Evolutionary conservation across 2,113 vertebrate species (phyloP).

Genomic region (Microcebus ravelobensis): DNA sequence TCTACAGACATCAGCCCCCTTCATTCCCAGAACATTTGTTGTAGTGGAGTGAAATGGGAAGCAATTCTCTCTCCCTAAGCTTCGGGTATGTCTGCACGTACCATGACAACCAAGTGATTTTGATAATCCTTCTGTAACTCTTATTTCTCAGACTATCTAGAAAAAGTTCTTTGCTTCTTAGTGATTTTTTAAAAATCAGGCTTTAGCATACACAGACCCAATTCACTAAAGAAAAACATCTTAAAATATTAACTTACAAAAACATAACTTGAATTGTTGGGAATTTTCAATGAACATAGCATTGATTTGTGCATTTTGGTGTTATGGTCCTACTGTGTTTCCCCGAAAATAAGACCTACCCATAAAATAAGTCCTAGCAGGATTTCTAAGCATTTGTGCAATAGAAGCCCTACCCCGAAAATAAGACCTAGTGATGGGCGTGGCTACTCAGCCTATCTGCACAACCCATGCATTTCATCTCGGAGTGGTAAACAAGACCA

Average conservation of each 20-base stretch:
- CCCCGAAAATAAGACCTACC: too few relatives aligned
- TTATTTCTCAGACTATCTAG: neutral
- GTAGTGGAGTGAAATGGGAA: neutral
- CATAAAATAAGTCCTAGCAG: too few relatives aligned
- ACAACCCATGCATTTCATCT: too few relatives aligned
- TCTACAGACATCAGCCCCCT: neutral
- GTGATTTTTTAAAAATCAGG: constrained; percentile 9
- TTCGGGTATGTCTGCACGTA: neutral
- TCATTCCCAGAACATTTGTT: neutral
- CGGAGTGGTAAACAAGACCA: too few relatives aligned
- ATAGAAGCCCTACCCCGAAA: too few relatives aligned
- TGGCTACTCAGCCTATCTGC: too few relatives aligned
- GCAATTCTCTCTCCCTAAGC: neutral
- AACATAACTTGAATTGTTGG: neutral
- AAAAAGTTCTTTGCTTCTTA: neutral
- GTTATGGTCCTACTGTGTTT: neutral
- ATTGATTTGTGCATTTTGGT: neutral
- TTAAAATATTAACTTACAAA: neutral
- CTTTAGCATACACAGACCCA: neutral
- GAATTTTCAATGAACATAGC: neutral
- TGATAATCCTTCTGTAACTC: neutral
- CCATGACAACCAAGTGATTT: neutral
- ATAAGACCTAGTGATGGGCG: too few relatives aligned
- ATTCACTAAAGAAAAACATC: neutral
- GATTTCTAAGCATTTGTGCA: too few relatives aligned